phyloP scores from a whole-genome alignment of 1,140 invertebrate species.

The Megalonaias nervosa region DNA sequence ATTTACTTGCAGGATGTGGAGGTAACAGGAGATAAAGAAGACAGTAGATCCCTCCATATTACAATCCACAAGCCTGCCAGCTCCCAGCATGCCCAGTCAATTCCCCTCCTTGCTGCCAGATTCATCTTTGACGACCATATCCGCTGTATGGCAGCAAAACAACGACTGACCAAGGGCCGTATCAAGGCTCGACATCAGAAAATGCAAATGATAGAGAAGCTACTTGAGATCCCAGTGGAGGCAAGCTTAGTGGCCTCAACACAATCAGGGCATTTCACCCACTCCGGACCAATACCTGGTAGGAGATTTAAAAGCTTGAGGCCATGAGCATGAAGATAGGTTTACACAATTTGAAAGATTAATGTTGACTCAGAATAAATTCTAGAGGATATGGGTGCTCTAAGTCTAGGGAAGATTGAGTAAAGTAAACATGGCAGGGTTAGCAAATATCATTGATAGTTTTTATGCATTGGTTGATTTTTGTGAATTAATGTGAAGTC shows the following conservation, averaged over 20 bases:
- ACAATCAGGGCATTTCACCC: conserved; percentile 38
- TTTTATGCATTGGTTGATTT: conserved; percentile 4
- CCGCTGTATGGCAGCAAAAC: conserved; percentile 92
- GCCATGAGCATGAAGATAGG: background rate
- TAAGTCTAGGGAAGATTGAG: background rate
- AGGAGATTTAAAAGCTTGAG: background rate
- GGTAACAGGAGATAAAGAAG: conserved; percentile 92
- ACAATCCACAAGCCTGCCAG: conserved; percentile 88
- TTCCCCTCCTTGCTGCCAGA: conserved; percentile 88
- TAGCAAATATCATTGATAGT: background rate
- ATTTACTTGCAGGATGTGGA: conserved; percentile 76
- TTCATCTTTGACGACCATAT: conserved; percentile 99
- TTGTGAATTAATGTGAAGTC: background rate
- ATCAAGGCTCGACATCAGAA: conserved; percentile 85
- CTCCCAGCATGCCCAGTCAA: conserved; percentile 58
- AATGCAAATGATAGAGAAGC: conserved; percentile 93
- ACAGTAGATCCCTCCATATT: conserved; percentile 95
- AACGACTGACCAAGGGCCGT: conserved; percentile 87
- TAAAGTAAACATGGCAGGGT: background rate
- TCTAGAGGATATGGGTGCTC: too few species aligned
- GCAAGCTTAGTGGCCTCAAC: conserved; percentile 15
- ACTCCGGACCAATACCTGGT: conserved; percentile 57
- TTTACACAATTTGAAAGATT: background rate
- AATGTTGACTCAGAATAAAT: background rate
- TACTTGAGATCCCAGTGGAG: conserved; percentile 84